Conservation (phyloP, 1,140 invertebrate genomes). For the Papilio xuthus region DNA sequence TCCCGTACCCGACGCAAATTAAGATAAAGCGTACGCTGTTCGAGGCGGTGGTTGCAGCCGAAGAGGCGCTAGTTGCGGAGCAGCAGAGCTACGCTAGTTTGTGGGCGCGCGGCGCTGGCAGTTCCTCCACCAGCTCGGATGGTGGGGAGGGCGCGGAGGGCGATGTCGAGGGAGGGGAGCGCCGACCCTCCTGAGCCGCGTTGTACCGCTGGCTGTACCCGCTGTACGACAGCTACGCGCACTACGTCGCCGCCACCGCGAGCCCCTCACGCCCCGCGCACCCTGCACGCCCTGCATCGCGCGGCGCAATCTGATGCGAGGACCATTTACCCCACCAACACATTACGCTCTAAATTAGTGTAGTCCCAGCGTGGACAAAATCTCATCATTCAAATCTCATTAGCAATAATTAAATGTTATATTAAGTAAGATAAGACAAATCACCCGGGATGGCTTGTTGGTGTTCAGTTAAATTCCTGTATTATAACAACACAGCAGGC, state of each 20-base stretch:
- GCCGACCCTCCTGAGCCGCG: conserved; percentile 60
- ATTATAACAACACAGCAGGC: background rate
- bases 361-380: background rate
- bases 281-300: conserved; percentile 7
- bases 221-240: conserved; percentile 47
- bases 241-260: conserved; percentile 40
- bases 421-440: background rate
- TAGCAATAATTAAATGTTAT: background rate
- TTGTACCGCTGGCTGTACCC: conserved; percentile 40
- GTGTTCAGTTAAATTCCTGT: background rate
- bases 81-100: conserved; percentile 73
- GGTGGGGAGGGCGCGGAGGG: conserved; percentile 38
- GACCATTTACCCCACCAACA: background rate
- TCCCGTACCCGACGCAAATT: conserved; percentile 71
- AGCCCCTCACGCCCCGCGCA: conserved; percentile 18
- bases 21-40: conserved; percentile 70
- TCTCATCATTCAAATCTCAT: background rate
- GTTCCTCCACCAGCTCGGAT: conserved; percentile 57
- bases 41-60: conserved; percentile 67
- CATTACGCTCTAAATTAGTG: background rate
- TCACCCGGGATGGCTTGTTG: background rate
- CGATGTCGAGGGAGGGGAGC: conserved; percentile 49
- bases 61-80: conserved; percentile 71
- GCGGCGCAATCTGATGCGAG: background rate
- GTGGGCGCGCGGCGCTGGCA: conserved; percentile 65